Conservation (phyloP, 1,140 invertebrate genomes). For the Lucilia sericata region DNA sequence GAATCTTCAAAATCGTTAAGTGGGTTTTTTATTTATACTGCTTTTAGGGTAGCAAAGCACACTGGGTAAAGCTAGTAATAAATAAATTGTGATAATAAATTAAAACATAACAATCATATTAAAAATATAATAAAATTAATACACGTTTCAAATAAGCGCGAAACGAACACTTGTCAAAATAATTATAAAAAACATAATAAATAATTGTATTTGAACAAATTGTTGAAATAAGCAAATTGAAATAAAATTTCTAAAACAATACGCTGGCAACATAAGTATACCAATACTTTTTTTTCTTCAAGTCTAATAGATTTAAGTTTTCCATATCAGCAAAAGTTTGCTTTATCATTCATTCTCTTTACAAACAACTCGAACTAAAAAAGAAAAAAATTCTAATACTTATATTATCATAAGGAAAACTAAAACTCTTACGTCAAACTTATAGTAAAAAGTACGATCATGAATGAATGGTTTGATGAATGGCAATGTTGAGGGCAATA, state of each 20-base stretch:
- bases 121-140: conserved; percentile 9
- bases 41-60: no score
- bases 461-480: no score
- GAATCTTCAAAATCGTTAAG: no score
- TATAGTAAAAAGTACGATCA: no score
- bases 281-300: neutral
- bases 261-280: no score
- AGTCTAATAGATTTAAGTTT: neutral
- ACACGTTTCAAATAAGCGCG: neutral
- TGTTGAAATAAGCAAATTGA: neutral
- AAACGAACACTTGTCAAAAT: conserved; percentile 36
- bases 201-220: neutral
- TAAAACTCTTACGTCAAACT: no score
- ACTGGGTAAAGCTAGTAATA: no score
- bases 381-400: no score
- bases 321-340: neutral
- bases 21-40: no score
- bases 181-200: neutral
- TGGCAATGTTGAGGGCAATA: neutral
- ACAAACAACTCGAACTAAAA: no score
- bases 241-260: neutral
- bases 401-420: no score
- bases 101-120: neutral
- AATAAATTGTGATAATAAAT: conserved; percentile 38
- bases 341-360: neutral